Conservation (phyloP, 1,140 invertebrate genomes). For the Drosophila repleta region DNA sequence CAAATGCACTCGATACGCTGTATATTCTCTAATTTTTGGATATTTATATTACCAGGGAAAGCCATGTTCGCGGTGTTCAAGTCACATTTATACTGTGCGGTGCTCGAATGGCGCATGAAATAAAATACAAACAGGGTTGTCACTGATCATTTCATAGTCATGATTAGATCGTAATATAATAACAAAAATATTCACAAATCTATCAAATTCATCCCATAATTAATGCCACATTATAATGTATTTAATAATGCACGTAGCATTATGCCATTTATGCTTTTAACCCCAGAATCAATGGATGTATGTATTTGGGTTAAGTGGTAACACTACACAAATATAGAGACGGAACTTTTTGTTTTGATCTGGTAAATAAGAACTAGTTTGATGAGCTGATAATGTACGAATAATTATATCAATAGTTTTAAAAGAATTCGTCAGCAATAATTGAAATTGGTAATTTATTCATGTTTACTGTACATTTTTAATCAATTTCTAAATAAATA, state of each 20-base stretch:
- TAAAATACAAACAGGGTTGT: constrained; percentile 49
- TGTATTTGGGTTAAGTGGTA: constrained; percentile 6
- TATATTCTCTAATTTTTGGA: constrained; percentile 71
- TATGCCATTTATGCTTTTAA: background rate
- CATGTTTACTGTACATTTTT: no score
- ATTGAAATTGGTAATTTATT: no score
- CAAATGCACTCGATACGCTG: constrained; percentile 82
- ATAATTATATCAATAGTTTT: background rate
- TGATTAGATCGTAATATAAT: background rate
- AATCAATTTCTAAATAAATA: no score
- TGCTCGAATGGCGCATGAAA: constrained; percentile 51
- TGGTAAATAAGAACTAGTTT: background rate
- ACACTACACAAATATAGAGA: constrained; percentile 16
- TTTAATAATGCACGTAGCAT: background rate
- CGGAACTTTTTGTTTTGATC: background rate
- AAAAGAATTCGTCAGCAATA: no score
- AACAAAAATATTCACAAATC: background rate
- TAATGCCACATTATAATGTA: background rate
- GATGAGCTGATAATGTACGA: background rate
- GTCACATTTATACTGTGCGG: constrained; percentile 71
- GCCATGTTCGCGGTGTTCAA: constrained; percentile 81
- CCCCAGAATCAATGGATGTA: background rate
- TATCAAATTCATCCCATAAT: background rate
- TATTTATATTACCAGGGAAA: constrained; percentile 87
- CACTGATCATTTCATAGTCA: constrained; percentile 5